Conservation (phyloP, 1,140 invertebrate species). For the Euschistus heros region DNA sequence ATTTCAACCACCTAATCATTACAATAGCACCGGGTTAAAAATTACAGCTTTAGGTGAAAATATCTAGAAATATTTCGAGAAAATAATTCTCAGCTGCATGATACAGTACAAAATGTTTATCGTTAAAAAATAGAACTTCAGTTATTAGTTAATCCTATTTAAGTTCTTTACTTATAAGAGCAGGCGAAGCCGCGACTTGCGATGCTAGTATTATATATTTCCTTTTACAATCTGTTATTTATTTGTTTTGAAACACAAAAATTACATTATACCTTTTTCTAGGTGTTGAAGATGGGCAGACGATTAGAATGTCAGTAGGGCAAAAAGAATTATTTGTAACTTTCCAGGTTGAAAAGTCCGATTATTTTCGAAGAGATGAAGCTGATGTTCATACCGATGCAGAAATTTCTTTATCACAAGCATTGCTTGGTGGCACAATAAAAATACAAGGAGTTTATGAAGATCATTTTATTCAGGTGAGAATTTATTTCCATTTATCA, state of each 20-base stretch:
- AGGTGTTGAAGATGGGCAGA: constrained; percentile 91
- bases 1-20: too few species aligned
- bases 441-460: constrained; percentile 90
- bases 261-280: constrained; percentile 26
- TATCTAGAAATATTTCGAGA: too few species aligned
- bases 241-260: background rate
- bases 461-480: constrained; percentile 74
- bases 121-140: too few species aligned
- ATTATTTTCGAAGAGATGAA: constrained; percentile 85
- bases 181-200: too few species aligned
- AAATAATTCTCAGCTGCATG: too few species aligned
- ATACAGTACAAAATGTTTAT: too few species aligned
- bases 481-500: constrained; percentile 8
- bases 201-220: background rate
- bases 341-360: constrained; percentile 81
- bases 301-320: constrained; percentile 86
- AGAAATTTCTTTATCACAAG: constrained; percentile 78
- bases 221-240: background rate
- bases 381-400: constrained; percentile 88
- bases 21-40: too few species aligned
- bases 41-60: too few species aligned
- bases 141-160: too few species aligned
- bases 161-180: too few species aligned
- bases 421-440: constrained; percentile 83
- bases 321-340: constrained; percentile 85